Evolutionary conservation across 2,888 invertebrate species (phyloP).

Genomic region (Myathropa florea): DNA sequence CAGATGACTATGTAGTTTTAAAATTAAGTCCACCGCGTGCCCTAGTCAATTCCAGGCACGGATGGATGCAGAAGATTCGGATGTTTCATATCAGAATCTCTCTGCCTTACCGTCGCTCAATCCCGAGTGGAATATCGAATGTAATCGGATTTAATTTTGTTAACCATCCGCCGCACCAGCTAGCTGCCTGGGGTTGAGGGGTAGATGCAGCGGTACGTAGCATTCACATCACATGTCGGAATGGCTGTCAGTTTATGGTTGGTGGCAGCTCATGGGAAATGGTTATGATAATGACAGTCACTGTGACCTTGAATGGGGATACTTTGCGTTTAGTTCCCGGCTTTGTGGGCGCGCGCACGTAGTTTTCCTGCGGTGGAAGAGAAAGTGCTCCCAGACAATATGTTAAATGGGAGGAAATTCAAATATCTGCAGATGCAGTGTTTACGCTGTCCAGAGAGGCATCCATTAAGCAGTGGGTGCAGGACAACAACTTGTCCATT

Average conservation of each 20-base stretch:
- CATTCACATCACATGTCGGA: not conserved
- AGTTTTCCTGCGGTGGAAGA: not conserved
- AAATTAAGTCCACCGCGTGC: not conserved
- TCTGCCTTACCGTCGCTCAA: not conserved
- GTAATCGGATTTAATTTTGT: not conserved
- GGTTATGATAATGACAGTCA: not conserved
- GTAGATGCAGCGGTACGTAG: not conserved
- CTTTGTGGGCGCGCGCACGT: not conserved
- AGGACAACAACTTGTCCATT: not conserved
- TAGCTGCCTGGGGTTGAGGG: not conserved
- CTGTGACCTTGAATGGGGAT: not conserved
- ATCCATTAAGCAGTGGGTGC: not conserved
- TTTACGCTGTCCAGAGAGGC: not conserved
- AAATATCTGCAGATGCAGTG: not conserved
- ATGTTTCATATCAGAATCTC: not conserved
- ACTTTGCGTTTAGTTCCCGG: not conserved
- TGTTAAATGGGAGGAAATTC: not conserved
- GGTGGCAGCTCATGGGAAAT: not conserved
- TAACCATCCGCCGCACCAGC: not conserved
- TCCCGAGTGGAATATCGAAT: not conserved
- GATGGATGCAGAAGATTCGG: not conserved
- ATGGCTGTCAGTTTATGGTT: not conserved
- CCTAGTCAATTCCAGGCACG: not conserved
- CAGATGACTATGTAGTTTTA: not conserved
- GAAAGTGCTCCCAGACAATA: not conserved